Evolutionary conservation across 2,797 vertebrate genomes (phyloP).

Genomic region (Ctenochaetus hawaiiensis): DNA sequence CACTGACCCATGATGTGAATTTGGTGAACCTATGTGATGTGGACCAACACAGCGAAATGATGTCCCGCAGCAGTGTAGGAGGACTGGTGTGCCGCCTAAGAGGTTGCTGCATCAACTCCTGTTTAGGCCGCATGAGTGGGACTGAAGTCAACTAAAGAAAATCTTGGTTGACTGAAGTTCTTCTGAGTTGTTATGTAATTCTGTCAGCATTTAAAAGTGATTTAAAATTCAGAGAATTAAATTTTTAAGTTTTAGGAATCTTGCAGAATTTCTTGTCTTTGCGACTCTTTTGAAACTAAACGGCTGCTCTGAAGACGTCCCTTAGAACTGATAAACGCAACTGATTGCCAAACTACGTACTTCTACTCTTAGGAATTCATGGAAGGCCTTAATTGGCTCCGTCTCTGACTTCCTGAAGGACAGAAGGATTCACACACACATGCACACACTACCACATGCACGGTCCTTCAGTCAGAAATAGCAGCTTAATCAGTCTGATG

Average conservation of each 20-base stretch:
- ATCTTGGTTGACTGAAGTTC: too few species aligned
- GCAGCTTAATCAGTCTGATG: conserved; percentile 72
- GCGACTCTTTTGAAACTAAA: neutral
- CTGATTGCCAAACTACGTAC: conserved; percentile 15
- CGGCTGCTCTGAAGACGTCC: neutral
- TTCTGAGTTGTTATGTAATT: too few species aligned
- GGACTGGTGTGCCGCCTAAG: neutral
- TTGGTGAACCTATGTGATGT: neutral
- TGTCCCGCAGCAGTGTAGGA: neutral
- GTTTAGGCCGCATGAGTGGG: neutral
- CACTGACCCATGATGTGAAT: neutral
- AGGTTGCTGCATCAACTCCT: neutral
- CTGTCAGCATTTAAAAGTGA: neutral
- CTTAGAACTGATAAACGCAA: conserved; percentile 7
- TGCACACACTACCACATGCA: conserved; percentile 24
- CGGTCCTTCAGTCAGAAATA: conserved; percentile 67
- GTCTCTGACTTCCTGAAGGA: conserved; percentile 60
- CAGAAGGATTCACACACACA: conserved; percentile 35
- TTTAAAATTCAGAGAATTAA: neutral
- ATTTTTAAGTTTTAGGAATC: neutral
- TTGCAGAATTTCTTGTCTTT: neutral
- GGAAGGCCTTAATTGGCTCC: conserved; percentile 61
- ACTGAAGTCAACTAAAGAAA: too few species aligned
- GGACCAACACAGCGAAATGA: neutral
- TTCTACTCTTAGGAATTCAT: conserved; percentile 35